Evolutionary conservation across 2,888 invertebrate genomes (phyloP).

Genomic region (Lydus trimaculatus): DNA sequence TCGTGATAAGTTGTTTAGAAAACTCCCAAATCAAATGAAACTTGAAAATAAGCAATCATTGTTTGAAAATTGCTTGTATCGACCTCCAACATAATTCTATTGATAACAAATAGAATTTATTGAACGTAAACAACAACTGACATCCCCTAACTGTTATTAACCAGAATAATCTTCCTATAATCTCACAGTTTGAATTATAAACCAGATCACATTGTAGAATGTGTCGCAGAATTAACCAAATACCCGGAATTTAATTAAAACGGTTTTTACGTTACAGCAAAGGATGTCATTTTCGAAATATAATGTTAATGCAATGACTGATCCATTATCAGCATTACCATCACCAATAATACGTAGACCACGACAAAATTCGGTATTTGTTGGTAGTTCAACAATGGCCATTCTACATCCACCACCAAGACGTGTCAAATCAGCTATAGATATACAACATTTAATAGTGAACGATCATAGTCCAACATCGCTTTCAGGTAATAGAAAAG

Average conservation of each 20-base stretch:
- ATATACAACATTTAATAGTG: constrained; percentile 77
- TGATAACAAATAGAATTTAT: neutral
- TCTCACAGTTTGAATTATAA: neutral
- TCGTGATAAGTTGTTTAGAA: no score
- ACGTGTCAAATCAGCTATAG: constrained; percentile 83
- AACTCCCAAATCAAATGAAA: no score
- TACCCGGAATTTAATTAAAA: neutral
- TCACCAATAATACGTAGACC: constrained; percentile 62
- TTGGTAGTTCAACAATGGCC: constrained; percentile 72
- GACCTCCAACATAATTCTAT: no score
- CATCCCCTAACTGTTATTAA: neutral
- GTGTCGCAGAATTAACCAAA: no score
- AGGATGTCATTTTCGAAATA: constrained; percentile 75
- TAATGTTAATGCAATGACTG: constrained; percentile 70
- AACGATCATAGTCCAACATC: constrained; percentile 58
- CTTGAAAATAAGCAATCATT: neutral
- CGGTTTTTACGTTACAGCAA: constrained; percentile 63
- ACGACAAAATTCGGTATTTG: constrained; percentile 87
- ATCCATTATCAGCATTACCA: constrained; percentile 58
- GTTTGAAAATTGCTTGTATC: neutral
- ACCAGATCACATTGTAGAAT: neutral
- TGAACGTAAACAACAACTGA: neutral
- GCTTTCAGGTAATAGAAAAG: constrained; percentile 46
- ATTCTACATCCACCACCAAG: constrained; percentile 76
- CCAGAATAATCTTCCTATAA: neutral